phyloP scores from a whole-genome alignment of 1,140 invertebrate genomes.

The Sarcophaga peregrina region DNA sequence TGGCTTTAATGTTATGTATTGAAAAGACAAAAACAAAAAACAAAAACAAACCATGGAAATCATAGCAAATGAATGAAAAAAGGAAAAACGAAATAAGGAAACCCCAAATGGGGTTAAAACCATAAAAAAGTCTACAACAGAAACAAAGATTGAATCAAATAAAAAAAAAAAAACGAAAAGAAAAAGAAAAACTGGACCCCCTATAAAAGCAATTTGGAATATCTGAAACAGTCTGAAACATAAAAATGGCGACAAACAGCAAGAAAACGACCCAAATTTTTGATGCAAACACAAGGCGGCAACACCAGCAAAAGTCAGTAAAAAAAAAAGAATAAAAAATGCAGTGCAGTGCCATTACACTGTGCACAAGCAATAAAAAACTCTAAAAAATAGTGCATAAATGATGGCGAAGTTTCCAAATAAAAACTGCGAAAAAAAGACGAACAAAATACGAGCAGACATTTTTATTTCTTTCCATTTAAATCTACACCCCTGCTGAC shows the following conservation, averaged over 20 bases:
- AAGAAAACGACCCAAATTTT: constrained; percentile 4
- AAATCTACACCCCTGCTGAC: too few relatives aligned
- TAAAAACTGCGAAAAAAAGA: too few relatives aligned
- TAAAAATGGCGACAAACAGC: constrained; percentile 24
- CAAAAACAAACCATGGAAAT: too few relatives aligned
- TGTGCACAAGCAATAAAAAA: background rate
- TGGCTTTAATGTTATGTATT: background rate
- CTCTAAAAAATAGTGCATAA: too few relatives aligned
- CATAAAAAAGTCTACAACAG: constrained; percentile 9
- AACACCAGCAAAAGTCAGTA: background rate
- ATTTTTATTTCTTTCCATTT: too few relatives aligned
- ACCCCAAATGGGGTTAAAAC: background rate
- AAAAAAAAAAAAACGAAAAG: background rate
- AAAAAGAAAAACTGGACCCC: background rate
- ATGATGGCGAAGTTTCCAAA: too few relatives aligned
- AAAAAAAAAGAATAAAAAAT: background rate
- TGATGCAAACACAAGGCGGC: background rate
- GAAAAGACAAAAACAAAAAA: too few relatives aligned
- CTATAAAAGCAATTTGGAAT: background rate
- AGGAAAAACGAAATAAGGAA: background rate
- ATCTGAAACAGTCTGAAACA: constrained; percentile 10
- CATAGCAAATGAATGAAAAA: background rate
- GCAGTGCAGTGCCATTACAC: background rate
- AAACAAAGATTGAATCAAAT: background rate
- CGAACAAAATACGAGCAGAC: too few relatives aligned